Evolutionary conservation across 1,140 invertebrate genomes (phyloP).

Genomic region (Papilio aristodemus): DNA sequence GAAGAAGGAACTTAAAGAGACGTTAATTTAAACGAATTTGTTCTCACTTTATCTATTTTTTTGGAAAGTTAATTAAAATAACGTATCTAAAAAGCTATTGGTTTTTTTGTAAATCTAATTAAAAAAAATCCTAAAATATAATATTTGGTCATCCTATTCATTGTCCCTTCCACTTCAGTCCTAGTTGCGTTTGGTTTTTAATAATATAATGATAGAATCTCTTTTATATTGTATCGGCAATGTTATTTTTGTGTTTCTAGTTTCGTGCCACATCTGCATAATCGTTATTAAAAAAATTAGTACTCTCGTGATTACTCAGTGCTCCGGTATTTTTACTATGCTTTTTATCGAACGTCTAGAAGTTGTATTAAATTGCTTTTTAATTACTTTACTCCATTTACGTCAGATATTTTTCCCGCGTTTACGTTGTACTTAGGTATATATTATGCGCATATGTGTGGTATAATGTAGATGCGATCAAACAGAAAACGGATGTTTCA

Average conservation of each 20-base stretch:
- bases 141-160: slow-evolving; percentile 11
- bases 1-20: too few relatives aligned
- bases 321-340: neutral
- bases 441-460: slow-evolving; percentile 13
- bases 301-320: neutral
- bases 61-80: too few relatives aligned
- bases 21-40: too few relatives aligned
- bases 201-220: too few relatives aligned
- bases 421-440: neutral
- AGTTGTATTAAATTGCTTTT: slow-evolving; percentile 1
- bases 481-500: slow-evolving; percentile 10
- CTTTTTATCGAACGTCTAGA: neutral
- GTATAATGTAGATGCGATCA: slow-evolving; percentile 5
- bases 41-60: too few relatives aligned
- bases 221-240: too few relatives aligned
- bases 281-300: neutral
- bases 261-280: neutral
- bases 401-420: slow-evolving; percentile 2
- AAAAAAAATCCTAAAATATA: neutral
- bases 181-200: neutral
- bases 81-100: neutral
- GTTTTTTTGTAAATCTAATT: neutral
- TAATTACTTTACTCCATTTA: slow-evolving; percentile 8
- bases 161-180: slow-evolving; percentile 7
- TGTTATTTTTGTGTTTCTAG: neutral